Percentiles rank a stretch among this genome's conserved stretches.
Evolutionary conservation across 30 jellyfish, hydroid and myxozoan genomes (phyloP).

Genomic region (Hydractinia echinata): DNA sequence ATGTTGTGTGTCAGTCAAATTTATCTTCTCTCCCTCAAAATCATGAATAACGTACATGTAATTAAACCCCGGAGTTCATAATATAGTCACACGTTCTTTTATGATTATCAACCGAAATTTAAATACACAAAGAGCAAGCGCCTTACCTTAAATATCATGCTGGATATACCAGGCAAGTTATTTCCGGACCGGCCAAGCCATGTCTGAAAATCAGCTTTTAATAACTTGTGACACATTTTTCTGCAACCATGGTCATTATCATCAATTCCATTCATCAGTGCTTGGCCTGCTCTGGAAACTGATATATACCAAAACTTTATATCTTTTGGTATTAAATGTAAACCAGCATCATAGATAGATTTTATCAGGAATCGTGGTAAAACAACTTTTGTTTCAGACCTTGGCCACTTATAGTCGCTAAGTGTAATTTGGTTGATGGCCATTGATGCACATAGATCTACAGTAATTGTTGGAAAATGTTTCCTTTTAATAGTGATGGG

Average conservation of each 20-base stretch:
- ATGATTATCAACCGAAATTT: no score
- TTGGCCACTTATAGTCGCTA: conserved; percentile 9
- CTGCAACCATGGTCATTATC: not conserved
- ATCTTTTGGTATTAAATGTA: not conserved
- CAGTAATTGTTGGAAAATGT: not conserved
- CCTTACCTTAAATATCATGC: not conserved
- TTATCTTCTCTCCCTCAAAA: no score
- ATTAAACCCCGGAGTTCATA: no score
- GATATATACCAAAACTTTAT: conserved; percentile 1
- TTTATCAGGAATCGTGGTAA: not conserved
- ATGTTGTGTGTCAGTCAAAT: no score
- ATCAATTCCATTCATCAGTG: not conserved
- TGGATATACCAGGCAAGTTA: not conserved
- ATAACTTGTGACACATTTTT: not conserved
- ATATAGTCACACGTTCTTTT: no score
- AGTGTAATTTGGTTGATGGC: not conserved
- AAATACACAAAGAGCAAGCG: not conserved
- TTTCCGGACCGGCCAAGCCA: not conserved
- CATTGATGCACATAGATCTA: not conserved
- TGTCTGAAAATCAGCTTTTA: conserved; percentile 1
- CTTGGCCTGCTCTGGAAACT: not conserved
- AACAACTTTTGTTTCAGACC: not conserved
- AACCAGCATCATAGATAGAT: not conserved
- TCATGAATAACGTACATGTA: no score
- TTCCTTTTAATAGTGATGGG: not conserved